These are phyloP conservation scores for Cetoscarus ocellatus DNA, from an alignment of 2,797 vertebrate species.

Conservation along the genomic window DNA sequence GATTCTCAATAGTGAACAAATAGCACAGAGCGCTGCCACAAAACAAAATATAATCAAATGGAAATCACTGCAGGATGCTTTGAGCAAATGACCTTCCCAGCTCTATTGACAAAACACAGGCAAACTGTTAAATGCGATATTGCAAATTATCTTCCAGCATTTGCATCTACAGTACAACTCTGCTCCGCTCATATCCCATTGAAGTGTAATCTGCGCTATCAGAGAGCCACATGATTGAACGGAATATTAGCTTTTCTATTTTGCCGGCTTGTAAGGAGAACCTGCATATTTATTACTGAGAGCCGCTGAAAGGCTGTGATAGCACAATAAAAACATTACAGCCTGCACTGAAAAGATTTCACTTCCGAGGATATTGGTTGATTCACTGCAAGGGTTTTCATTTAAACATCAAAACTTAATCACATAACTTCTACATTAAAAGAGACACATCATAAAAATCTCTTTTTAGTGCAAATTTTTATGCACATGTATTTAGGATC, in stretches of 20 bases:
- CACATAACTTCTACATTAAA: constrained; percentile 20
- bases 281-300: constrained; percentile 42
- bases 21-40: constrained; percentile 25
- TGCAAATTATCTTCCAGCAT: constrained; percentile 44
- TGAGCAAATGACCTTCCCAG: constrained; percentile 73
- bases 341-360: constrained; percentile 12
- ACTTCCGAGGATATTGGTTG: constrained; percentile 39
- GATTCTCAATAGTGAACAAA: constrained; percentile 54
- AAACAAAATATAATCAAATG: constrained; percentile 74
- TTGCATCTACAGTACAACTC: constrained; percentile 64
- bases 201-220: constrained; percentile 64
- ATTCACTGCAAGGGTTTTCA: constrained; percentile 23
- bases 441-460: too few relatives aligned
- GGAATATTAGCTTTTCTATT: constrained; percentile 60
- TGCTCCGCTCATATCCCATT: constrained; percentile 60
- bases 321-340: constrained; percentile 33
- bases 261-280: constrained; percentile 42
- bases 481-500: too few relatives aligned
- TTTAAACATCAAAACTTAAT: constrained; percentile 34
- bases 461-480: too few relatives aligned
- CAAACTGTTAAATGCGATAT: constrained; percentile 46
- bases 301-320: constrained; percentile 14
- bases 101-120: constrained; percentile 59
- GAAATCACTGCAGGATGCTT: constrained; percentile 68
- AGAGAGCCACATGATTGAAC: constrained; percentile 52